Evolutionary conservation across 2,113 vertebrate genomes (phyloP), one percentile per base, ranked within the genome.

Genomic region (Cervus canadensis): DNA sequence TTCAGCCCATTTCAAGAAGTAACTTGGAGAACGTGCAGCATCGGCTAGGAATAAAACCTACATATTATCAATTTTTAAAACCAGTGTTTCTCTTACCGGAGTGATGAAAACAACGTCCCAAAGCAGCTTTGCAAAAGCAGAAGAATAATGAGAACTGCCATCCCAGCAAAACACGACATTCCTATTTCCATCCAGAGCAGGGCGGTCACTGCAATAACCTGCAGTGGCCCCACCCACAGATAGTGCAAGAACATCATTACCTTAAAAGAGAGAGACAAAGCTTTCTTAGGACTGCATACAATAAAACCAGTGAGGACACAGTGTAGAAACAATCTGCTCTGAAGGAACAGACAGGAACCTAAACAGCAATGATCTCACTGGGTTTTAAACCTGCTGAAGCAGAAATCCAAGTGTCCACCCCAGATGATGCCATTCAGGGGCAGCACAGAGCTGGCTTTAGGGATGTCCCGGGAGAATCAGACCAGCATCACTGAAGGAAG

Each of bases 71-170:
- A 2, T 60, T 45, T 30, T 45, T 76, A 25, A 43, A 48, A 15
- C 21, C 40, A 74, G 5, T 76, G 2, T 23, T 12, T 2, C 74
- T 95, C 98, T 98, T 99, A 99, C 99, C 99, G 0, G 60, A 64
- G 60, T 64, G 60, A 64, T 64, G 30, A 64, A 64, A 64, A 64
- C 0, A 0, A 64, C 30, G 0, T 64, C 60, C 3, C 14, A 0
- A 33, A 33, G 30, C 6, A 33, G 60, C 30, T 64, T 64, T 64
- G 60, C 30, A 64, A 64, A 33, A 64, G 15, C 60, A 64, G 60
- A 64, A 64, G 15, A 64, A 64, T 64, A 2, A 64, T 33, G 60
- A 64, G 60, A 64, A 64, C 30, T 0, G 0, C 60, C 30, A 64
- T 33, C 30, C 60, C 30, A 0, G 60, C 60, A 64, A 64, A 15